A percentile compares a stretch with the other conserved stretches of the same genome.
These are phyloP conservation scores for Phyllotis vaccarum DNA, from an alignment of 2,797 vertebrate species.

Conservation along the genomic window DNA sequence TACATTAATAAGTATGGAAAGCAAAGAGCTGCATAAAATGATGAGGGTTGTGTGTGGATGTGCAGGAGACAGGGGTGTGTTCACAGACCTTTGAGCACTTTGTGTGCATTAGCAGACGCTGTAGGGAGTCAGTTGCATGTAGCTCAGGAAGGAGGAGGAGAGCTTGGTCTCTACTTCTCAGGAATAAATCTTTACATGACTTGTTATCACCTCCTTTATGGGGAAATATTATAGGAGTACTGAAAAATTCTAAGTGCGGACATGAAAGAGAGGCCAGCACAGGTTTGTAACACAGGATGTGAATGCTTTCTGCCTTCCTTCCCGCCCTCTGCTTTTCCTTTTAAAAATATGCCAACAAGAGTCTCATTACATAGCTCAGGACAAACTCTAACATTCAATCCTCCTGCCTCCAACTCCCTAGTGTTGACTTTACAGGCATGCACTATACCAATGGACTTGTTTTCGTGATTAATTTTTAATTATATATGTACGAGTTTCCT, in stretches of 20 bases:
- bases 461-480: not conserved
- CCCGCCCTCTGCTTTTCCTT: not conserved
- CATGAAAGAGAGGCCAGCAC: not conserved
- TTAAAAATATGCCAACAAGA: not conserved
- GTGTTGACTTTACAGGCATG: not conserved
- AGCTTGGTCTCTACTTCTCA: not conserved
- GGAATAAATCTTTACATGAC: constrained; percentile 29
- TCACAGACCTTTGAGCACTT: not conserved
- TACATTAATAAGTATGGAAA: constrained; percentile 33
- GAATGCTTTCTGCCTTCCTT: not conserved
- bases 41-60: not conserved
- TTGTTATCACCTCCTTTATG: not conserved
- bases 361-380: not conserved
- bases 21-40: not conserved
- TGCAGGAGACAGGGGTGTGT: not conserved
- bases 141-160: too few species aligned
- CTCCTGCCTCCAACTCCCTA: not conserved
- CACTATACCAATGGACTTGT: too few species aligned
- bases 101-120: not conserved
- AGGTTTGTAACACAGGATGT: not conserved
- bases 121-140: not conserved
- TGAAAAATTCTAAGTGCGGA: not conserved
- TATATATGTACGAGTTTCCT: not conserved
- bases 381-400: not conserved
- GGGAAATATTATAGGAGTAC: not conserved